Evolutionary conservation across 2,113 vertebrate species (phyloP), one percentile per base, ranked within the genome.

Genomic region (Bungarus multicinctus): DNA sequence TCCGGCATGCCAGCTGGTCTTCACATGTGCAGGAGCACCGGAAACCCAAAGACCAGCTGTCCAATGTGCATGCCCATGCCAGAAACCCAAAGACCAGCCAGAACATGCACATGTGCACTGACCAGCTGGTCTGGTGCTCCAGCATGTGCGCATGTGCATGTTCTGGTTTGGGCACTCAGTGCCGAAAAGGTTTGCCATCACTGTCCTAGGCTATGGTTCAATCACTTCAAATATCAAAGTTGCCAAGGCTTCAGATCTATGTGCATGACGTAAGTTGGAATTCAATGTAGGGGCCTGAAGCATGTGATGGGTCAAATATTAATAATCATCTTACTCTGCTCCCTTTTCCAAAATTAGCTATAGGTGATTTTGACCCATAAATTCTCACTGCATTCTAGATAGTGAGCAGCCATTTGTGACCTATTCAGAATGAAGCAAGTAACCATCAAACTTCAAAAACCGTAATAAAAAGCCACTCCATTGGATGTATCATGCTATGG

Each of bases 401-500:
- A 34, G 53, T 69, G 18, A 60, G 11, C 14, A 58, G 39, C 7
- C 30, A n/a, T n/a, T 90, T 47, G 12, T 53, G 47, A 86, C 9
- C 14, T 45, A 11, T 52, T 25, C 34, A 27, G 47, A 69, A 53
- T 54, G 20, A 54, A n/a, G 16, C 10, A 55, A 57, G 14, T 14
- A 39, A 53, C 64, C 14, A 43, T 81, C 74, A 22, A 22, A 43
- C 3, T 18, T 81, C 14, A 74, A 60, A 86, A 86, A 43, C 0
- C 43, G 57, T 12, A 87, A n/a, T 30, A 3, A 90, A 54, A 64
- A 94, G 92, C 2, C 47, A 53, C 3, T 23, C 43, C 30, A 60
- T 57, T 25, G 55, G 9, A 7, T 90, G 91, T 43, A 11, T 92
- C 94, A 6, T 94, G 94, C 91, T 91, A 85, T 43, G 18, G 7